Conservation (phyloP, 2,113 vertebrate genomes). For the Xiphophorus maculatus region DNA sequence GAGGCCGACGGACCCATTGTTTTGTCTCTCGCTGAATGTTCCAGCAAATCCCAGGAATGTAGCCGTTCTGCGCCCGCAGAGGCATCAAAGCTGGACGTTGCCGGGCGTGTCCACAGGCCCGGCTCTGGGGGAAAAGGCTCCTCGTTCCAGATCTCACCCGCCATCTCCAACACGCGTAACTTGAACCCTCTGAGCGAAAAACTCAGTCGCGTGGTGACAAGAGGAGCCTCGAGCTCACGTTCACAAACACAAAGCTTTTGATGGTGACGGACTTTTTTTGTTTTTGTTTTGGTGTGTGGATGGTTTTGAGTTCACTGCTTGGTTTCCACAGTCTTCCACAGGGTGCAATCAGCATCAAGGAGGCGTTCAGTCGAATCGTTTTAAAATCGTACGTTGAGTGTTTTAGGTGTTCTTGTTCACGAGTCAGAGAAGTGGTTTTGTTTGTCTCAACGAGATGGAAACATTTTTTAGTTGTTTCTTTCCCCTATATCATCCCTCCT, state of each 20-base stretch:
- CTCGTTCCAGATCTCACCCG: conserved; percentile 54
- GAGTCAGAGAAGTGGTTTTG: conserved; percentile 17
- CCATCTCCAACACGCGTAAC: conserved; percentile 43
- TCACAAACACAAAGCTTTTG: not conserved
- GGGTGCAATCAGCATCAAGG: conserved; percentile 56
- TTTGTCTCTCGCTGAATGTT: conserved; percentile 58
- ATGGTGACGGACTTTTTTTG: not conserved
- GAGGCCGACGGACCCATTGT: conserved; percentile 40
- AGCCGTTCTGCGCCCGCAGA: conserved; percentile 37
- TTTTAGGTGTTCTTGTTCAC: conserved; percentile 22
- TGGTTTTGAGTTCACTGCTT: conserved; percentile 22
- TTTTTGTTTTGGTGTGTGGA: not conserved
- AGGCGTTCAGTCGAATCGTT: conserved; percentile 38
- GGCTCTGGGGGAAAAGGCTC: conserved; percentile 34
- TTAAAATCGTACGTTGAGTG: conserved; percentile 13
- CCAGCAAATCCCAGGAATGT: conserved; percentile 66
- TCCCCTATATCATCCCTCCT: not conserved
- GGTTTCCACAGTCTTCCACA: conserved; percentile 68
- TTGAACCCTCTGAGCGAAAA: conserved; percentile 45
- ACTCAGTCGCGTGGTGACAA: conserved; percentile 13
- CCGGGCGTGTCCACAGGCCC: conserved; percentile 38
- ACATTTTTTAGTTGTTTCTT: not conserved
- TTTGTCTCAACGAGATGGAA: conserved; percentile 25
- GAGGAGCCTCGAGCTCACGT: conserved; percentile 5
- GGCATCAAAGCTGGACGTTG: conserved; percentile 42